These are phyloP conservation scores for Stenurella melanura DNA, from an alignment of 2,888 invertebrate species.

Conservation along the genomic window DNA sequence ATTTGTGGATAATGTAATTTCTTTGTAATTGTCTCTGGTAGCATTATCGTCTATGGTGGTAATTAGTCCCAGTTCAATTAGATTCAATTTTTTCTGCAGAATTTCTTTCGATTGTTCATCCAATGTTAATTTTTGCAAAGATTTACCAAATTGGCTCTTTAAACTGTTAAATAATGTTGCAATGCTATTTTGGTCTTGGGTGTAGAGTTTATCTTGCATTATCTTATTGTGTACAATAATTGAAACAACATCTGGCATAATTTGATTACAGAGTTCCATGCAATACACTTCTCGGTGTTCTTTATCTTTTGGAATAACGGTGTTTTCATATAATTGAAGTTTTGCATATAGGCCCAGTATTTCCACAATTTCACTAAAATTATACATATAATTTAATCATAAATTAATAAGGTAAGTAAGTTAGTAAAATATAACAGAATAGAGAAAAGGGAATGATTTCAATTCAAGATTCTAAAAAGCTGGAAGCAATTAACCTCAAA, in stretches of 20 bases:
- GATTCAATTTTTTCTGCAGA: slow-evolving; percentile 37
- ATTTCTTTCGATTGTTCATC: slow-evolving; percentile 28
- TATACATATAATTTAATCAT: too few species aligned
- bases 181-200: background rate
- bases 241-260: slow-evolving; percentile 48
- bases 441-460: too few species aligned
- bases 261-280: slow-evolving; percentile 44
- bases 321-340: slow-evolving; percentile 45
- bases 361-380: slow-evolving; percentile 40
- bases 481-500: too few species aligned
- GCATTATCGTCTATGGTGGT: slow-evolving; percentile 35
- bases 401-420: too few species aligned
- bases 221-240: slow-evolving; percentile 37
- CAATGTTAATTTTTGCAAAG: slow-evolving; percentile 37
- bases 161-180: slow-evolving; percentile 37
- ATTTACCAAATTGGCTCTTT: slow-evolving; percentile 24
- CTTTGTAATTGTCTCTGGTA: slow-evolving; percentile 34
- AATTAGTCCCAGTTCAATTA: slow-evolving; percentile 42
- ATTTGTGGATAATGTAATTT: slow-evolving; percentile 19
- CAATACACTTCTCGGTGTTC: slow-evolving; percentile 44
- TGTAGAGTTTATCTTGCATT: slow-evolving; percentile 13
- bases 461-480: too few species aligned
- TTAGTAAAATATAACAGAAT: too few species aligned
- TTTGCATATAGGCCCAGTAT: slow-evolving; percentile 41
- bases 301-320: slow-evolving; percentile 16